Base-by-base conservation (phyloP, 2,113 vertebrate species). In the Hippocampus mohnikei region DNA sequence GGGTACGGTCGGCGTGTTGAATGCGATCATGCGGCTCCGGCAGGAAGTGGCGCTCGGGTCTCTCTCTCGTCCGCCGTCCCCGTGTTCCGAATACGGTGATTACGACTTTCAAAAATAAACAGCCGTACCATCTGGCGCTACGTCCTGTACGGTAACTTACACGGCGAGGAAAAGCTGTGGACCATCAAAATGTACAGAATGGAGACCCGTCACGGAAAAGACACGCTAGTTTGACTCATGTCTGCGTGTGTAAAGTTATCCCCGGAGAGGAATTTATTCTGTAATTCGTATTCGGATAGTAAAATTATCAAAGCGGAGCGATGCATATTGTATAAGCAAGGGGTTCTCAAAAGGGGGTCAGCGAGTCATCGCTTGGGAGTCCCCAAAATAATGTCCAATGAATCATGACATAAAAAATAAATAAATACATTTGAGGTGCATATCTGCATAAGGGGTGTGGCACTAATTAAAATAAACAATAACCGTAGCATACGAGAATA, bases 91-190 rank as follows among this genome's bases (percentile, higher is more conserved):
- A 73, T 81, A 78, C 83, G 75, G 85, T 90, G 89, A 92, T 90
- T 89, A 90, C 85, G 74, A 83, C 67, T 84, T 83, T 85, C 75
- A 81, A 88, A 90, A 91, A 91, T 90, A 90, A 91, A 90, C 88
- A 89, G 82, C 76, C 82, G 90, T 87, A 85, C 83, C 89, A 90
- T 91, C 87, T 85, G 84, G 78, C 81, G 86, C 78, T 80, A 80
- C 82, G 66, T 82, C 81, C 70, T 77, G 71, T 78, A 76, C 79
- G 83, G 88, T 88, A 89, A 90, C 84, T 59, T 85, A 90, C 82
- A 83, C 84, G 88, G 53, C 73, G 62, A 84, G 82, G 33, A 83
- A 89, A 88, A 75, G 83, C 87, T 89, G 56, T 86, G 85, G 87
- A 91, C 89, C 89, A 91, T 89, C 89, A 91, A 84, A 86, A 90